Evolutionary conservation across 2,888 invertebrate genomes (phyloP).

Genomic region (Macropis europaea): DNA sequence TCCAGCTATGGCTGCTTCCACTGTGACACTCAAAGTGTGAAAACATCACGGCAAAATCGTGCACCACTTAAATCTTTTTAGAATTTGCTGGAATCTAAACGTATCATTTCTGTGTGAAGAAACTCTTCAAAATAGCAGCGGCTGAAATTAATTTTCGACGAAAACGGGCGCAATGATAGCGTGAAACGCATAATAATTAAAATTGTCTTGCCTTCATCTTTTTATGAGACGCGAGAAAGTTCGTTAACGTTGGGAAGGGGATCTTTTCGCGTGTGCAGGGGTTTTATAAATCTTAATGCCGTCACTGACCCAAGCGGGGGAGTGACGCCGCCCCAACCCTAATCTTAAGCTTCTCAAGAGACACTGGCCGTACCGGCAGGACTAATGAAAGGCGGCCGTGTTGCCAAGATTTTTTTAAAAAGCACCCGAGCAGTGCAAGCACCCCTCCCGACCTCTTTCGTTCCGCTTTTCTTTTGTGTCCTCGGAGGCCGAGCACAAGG

Average conservation of each 20-base stretch:
- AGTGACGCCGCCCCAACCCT: conserved; percentile 39
- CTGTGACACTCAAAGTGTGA: too few species aligned
- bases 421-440: conserved; percentile 33
- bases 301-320: conserved; percentile 35
- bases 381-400: conserved; percentile 70
- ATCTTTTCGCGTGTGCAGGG: conserved; percentile 12
- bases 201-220: too few species aligned
- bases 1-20: too few species aligned
- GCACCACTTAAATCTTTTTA: too few species aligned
- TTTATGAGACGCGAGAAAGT: too few species aligned
- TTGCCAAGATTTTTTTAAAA: conserved; percentile 70
- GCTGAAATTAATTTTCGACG: too few species aligned
- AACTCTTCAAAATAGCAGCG: too few species aligned
- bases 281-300: conserved; percentile 38
- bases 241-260: background rate
- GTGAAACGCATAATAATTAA: too few species aligned
- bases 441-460: conserved; percentile 44
- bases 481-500: conserved; percentile 63
- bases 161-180: too few species aligned
- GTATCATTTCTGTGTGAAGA: too few species aligned
- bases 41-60: too few species aligned
- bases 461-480: conserved; percentile 63
- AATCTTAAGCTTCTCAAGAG: conserved; percentile 51
- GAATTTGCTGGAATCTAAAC: too few species aligned
- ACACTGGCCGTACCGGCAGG: conserved; percentile 54